These are phyloP conservation scores for Anhinga rufa DNA, from an alignment of 2,113 vertebrate genomes.

Conservation along the genomic window DNA sequence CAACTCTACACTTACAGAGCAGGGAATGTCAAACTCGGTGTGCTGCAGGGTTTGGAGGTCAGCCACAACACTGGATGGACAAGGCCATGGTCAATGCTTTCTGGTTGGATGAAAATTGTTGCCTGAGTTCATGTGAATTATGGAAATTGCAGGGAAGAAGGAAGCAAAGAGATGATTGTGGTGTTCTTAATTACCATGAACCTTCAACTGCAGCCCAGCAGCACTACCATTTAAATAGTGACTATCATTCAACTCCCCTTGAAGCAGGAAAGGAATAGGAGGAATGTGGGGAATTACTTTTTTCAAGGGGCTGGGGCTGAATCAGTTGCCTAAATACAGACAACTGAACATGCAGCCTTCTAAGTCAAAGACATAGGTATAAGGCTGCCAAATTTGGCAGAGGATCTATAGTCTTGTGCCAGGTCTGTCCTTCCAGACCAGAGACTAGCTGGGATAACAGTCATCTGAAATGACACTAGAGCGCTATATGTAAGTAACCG, in stretches of 20 bases:
- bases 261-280: neutral
- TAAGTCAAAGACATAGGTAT: neutral
- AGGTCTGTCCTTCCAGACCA: neutral
- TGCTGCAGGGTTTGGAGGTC: neutral
- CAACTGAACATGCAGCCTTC: neutral
- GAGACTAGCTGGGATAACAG: neutral
- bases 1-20: neutral
- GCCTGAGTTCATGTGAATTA: neutral
- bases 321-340: neutral
- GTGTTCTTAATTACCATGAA: neutral
- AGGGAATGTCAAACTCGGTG: neutral
- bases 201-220: neutral
- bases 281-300: neutral
- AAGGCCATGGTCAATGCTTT: neutral
- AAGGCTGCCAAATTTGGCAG: neutral
- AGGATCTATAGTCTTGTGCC: neutral
- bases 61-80: neutral
- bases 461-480: neutral
- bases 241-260: neutral
- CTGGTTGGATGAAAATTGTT: neutral
- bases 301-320: neutral
- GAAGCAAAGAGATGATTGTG: neutral
- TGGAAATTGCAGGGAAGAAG: neutral
- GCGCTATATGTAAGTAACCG: neutral
- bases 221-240: neutral